A percentile compares a stretch with the other conserved stretches of the same genome.
phyloP scores from a whole-genome alignment of 1,140 invertebrate genomes.

The Magallana angulata region DNA sequence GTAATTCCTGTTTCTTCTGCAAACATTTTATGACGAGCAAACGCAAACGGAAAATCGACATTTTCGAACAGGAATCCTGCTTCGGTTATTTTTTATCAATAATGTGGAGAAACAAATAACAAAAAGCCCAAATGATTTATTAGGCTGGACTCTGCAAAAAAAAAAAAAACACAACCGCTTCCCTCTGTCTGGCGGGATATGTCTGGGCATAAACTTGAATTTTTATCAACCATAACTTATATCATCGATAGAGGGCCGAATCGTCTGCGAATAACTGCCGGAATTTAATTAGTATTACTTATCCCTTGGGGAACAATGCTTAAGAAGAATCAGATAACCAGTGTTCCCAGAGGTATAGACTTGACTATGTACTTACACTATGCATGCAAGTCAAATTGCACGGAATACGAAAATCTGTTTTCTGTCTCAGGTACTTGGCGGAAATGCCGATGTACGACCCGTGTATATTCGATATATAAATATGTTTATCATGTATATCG shows the following conservation, averaged over 20 bases:
- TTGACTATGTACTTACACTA: neutral
- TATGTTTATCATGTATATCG: too few species aligned
- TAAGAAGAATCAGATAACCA: conserved; percentile 25
- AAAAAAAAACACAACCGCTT: neutral
- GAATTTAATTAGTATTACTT: conserved; percentile 8
- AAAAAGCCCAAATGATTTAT: neutral
- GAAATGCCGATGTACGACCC: too few species aligned
- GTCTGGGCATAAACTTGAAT: conserved; percentile 25
- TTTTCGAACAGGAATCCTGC: neutral
- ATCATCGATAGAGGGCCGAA: too few species aligned
- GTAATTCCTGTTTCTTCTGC: neutral
- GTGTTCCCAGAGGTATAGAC: neutral
- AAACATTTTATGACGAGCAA: neutral
- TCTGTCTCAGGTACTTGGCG: neutral
- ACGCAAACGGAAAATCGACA: conserved; percentile 21
- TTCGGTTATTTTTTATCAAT: neutral
- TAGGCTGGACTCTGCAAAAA: neutral
- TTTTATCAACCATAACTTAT: neutral
- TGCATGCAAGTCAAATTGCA: neutral
- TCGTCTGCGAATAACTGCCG: neutral
- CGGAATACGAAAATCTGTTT: neutral
- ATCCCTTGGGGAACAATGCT: neutral
- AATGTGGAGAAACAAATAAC: neutral
- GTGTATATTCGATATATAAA: too few species aligned
- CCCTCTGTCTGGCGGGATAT: neutral